A percentile compares a stretch with the other conserved stretches of the same genome.
phyloP scores from a whole-genome alignment of 2,888 invertebrate species.

The Papilio demoleus region DNA sequence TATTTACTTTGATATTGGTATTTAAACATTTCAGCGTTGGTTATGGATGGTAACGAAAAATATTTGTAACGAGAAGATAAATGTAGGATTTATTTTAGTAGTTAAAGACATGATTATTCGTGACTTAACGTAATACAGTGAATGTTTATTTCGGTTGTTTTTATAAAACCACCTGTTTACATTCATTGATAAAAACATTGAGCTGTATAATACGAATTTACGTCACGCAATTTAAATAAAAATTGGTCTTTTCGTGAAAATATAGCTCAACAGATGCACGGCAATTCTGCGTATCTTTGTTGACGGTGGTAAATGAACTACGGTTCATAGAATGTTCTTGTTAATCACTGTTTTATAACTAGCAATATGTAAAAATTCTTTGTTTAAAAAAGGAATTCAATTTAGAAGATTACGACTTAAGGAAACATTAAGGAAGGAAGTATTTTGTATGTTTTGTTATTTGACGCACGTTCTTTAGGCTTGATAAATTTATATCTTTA shows the following conservation, averaged over 20 bases:
- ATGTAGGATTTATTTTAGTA: no score
- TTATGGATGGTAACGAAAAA: no score
- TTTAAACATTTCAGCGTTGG: no score
- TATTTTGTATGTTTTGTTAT: slow-evolving; percentile 25
- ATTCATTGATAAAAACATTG: slow-evolving; percentile 18
- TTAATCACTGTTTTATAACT: background rate
- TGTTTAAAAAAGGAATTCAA: background rate
- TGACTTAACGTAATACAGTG: slow-evolving; percentile 21
- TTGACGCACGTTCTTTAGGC: slow-evolving; percentile 24
- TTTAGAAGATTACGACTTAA: background rate
- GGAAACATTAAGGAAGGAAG: background rate
- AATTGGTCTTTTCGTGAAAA: background rate
- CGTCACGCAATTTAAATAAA: background rate
- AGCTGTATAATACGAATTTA: background rate
- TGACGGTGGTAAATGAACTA: no score
- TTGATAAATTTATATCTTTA: slow-evolving; percentile 34
- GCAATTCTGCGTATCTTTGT: background rate
- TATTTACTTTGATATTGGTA: no score
- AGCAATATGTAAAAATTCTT: background rate
- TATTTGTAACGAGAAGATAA: no score
- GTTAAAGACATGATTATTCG: no score
- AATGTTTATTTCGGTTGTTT: background rate
- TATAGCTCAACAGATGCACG: no score
- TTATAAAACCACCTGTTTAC: slow-evolving; percentile 30
- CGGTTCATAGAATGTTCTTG: no score